These are phyloP conservation scores for Parus major DNA, from an alignment of 2,113 vertebrate species.

Conservation along the genomic window DNA sequence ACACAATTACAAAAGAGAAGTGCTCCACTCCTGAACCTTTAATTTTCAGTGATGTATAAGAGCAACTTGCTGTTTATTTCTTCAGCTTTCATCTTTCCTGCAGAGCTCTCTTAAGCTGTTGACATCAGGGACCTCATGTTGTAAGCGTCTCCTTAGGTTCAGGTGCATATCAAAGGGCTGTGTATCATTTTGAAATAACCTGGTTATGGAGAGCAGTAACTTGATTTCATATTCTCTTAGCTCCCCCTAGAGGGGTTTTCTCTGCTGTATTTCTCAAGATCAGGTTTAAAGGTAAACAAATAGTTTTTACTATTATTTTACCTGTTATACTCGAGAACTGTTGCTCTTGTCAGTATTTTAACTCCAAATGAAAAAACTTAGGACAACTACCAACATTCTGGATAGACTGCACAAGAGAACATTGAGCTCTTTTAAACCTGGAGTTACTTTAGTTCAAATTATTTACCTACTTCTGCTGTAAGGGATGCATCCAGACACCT, in stretches of 20 bases:
- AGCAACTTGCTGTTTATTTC: not conserved
- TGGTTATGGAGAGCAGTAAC: not conserved
- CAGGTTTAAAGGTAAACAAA: not conserved
- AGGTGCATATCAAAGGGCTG: not conserved
- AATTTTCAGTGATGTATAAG: not conserved
- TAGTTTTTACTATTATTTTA: not conserved
- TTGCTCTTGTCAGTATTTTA: not conserved
- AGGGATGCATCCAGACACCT: not conserved
- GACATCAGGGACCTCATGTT: not conserved
- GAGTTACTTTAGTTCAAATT: not conserved
- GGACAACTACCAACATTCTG: not conserved
- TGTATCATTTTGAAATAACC: not conserved
- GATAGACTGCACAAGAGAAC: not conserved
- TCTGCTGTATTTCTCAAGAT: not conserved
- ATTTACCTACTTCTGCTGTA: not conserved
- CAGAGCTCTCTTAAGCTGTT: not conserved
- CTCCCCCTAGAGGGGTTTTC: constrained; percentile 69
- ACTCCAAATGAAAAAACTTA: not conserved
- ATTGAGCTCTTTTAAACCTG: not conserved
- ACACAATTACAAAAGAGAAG: not conserved
- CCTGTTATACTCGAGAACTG: not conserved
- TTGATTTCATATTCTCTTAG: not conserved
- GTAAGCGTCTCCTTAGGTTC: not conserved
- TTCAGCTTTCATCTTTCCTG: not conserved
- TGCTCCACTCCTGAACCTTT: not conserved